Evolutionary conservation across 2,797 vertebrate species (phyloP).

Genomic region (Acipenser transmontanus): DNA sequence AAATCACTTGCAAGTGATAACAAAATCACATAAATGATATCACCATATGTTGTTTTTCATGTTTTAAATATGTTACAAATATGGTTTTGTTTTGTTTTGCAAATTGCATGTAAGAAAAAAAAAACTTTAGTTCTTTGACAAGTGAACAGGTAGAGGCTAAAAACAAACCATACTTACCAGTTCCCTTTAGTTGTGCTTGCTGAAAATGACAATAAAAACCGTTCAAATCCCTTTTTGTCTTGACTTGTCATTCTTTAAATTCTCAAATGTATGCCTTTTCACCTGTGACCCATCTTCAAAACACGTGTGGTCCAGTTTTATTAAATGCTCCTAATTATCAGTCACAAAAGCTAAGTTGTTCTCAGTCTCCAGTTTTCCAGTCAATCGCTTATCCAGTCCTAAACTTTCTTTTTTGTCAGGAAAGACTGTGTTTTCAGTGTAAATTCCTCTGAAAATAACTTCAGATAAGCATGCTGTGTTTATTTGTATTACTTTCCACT

Average conservation of each 20-base stretch:
- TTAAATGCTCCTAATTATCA: neutral
- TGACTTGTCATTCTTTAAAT: neutral
- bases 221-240: neutral
- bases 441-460: neutral
- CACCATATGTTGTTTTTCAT: no score
- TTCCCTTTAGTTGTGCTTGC: neutral
- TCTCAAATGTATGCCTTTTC: neutral
- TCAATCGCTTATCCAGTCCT: neutral
- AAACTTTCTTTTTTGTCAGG: neutral
- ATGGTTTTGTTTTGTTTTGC: no score
- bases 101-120: no score
- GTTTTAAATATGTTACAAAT: no score
- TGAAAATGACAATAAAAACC: neutral
- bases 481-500: neutral
- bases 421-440: neutral
- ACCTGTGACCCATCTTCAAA: neutral
- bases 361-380: neutral
- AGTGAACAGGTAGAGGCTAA: no score
- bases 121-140: no score
- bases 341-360: neutral
- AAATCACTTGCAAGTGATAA: no score
- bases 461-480: neutral
- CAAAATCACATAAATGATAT: no score
- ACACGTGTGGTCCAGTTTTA: neutral
- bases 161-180: neutral